Evolutionary conservation across 1,140 invertebrate genomes (phyloP), one percentile per base, ranked within the genome.

Genomic region (Cotesia glomerata): DNA sequence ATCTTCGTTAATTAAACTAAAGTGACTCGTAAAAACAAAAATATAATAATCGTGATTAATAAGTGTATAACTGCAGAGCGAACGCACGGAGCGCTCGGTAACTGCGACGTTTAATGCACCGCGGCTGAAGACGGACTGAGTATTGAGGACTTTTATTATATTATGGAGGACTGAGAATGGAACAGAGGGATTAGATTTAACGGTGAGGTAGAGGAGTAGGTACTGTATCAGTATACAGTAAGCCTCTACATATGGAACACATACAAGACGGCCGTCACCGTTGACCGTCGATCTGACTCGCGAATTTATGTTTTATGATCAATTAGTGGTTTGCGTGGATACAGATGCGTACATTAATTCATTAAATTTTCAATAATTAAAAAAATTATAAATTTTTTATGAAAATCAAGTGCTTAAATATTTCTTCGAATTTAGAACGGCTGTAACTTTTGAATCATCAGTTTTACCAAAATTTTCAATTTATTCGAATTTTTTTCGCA

Each of bases 231-330:
- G 26, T 26, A 26, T 26, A 79, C 77, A 52, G 67, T 85, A 84
- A 85, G 79, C 78, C 45, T 70, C 72, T 70, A 66, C 63, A 64
- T 26, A 69, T 56, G 56, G 71, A 58, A 26, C 26, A 26, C 26
- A 26, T 26, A 64, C 52, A 61, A 39, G 45, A 72, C 76, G 80
- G 75, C 81, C 78, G 74, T 84, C 80, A 79, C 78, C 80, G 79
- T 82, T 84, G 83, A 85, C 81, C 81, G 78, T 74, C 69, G 74
- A 64, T 72, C 58, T 76, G 74, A 26, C 58, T 64, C 26, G 35
- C 18, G 8, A 14, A n/a, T 11, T 39, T 14, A 39, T 3, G 35
- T 35, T 70, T n/a, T 26, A 67, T 45, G 14, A 13, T 4, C 26
- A 26, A 16, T 36, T 11, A 39, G 45, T 16, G 26, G 63, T 58